Evolutionary conservation across 2,797 vertebrate species (phyloP).

Genomic region (Dromococcyx pavoninus): DNA sequence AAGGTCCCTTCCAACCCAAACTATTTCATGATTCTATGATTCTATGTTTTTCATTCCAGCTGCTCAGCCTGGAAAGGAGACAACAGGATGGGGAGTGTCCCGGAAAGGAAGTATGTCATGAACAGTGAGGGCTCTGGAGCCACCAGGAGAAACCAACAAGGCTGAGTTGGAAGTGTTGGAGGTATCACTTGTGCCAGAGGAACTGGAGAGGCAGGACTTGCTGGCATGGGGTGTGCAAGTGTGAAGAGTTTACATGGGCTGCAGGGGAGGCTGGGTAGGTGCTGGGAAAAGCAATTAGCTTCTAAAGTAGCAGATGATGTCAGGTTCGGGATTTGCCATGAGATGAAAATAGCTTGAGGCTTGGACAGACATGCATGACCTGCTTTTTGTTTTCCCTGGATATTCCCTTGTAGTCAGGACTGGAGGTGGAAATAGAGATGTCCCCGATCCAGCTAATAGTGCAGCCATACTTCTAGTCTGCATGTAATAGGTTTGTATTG

Average conservation of each 20-base stretch:
- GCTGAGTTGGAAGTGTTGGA: fast-evolving
- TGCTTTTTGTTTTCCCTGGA: neutral
- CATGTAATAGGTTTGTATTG: too few species aligned
- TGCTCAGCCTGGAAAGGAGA: fast-evolving
- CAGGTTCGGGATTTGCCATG: fast-evolving
- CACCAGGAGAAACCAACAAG: too few species aligned
- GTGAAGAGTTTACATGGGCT: neutral
- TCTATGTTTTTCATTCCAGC: too few species aligned
- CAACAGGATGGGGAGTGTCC: neutral
- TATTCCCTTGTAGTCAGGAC: neutral
- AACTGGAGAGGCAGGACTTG: neutral
- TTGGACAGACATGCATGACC: neutral
- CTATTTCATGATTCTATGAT: too few species aligned
- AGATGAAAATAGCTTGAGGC: neutral
- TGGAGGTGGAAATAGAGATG: neutral
- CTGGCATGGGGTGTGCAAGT: fast-evolving
- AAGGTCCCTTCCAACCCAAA: too few species aligned
- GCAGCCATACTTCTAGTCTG: fast-evolving
- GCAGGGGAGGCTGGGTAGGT: neutral
- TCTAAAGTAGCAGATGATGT: fast-evolving
- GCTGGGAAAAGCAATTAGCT: too few species aligned
- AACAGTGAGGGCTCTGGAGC: neutral
- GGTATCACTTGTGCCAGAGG: neutral
- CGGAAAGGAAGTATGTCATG: too few species aligned
- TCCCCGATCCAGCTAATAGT: neutral